Percentiles rank a stretch among this genome's conserved stretches.
Conservation (phyloP, 1,140 invertebrate genomes). For the Yoshiicerus persimilis region DNA sequence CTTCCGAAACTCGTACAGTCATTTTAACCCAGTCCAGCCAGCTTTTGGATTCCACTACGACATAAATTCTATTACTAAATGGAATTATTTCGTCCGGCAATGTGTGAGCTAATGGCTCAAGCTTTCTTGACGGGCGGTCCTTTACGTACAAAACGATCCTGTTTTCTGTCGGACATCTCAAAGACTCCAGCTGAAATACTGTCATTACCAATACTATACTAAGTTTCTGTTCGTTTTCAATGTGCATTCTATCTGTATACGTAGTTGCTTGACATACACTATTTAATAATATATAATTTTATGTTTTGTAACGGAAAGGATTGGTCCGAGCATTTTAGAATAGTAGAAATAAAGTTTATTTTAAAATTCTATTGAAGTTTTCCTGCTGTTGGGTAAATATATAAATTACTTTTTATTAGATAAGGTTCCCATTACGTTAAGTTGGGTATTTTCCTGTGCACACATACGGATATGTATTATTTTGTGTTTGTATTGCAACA, state of each 20-base stretch:
- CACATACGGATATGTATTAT: too few species aligned
- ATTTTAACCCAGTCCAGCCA: background rate
- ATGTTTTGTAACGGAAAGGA: background rate
- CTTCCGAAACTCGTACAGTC: slow-evolving; percentile 5
- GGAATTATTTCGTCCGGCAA: background rate
- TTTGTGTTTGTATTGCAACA: too few species aligned
- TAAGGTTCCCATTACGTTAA: too few species aligned
- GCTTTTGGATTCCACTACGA: background rate
- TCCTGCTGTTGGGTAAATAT: too few species aligned
- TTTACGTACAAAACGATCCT: background rate
- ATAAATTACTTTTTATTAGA: too few species aligned
- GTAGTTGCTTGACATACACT: too few species aligned
- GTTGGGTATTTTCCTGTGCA: too few species aligned
- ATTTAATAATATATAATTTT: too few species aligned
- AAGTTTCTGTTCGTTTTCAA: background rate
- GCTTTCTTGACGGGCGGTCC: background rate
- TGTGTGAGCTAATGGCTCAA: background rate
- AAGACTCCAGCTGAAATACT: background rate
- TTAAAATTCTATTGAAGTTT: too few species aligned
- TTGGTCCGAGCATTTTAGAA: too few species aligned
- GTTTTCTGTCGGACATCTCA: background rate
- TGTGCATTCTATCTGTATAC: background rate
- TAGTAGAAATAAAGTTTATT: too few species aligned
- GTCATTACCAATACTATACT: background rate
- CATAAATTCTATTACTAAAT: background rate